A percentile compares a stretch with the other conserved stretches of the same genome.
Conservation (phyloP, 2,888 invertebrate species). For the Noctua comes region DNA sequence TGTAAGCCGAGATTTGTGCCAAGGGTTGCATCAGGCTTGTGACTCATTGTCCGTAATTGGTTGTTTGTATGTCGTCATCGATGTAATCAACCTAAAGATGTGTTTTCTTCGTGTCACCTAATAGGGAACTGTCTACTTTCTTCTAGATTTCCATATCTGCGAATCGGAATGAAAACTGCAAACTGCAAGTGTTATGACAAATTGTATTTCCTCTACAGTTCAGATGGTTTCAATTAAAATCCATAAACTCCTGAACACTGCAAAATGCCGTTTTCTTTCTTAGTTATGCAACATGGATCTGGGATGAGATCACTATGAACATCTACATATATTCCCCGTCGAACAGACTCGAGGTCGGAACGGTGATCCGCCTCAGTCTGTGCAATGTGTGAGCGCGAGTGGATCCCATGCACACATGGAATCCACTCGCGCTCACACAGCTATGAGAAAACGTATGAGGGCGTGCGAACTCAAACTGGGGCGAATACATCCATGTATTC, state of each 20-base stretch:
- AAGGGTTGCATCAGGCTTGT: constrained; percentile 53
- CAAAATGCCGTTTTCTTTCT: not conserved
- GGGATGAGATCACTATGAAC: not conserved
- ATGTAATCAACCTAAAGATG: constrained; percentile 4
- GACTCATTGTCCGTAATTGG: constrained; percentile 40
- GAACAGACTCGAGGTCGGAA: not conserved
- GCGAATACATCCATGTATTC: not conserved
- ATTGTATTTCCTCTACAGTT: too few species aligned
- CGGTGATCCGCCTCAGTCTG: not conserved
- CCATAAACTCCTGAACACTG: not conserved
- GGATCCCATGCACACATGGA: not conserved
- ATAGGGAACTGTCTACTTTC: constrained; percentile 14
- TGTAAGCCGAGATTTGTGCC: constrained; percentile 36
- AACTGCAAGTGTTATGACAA: not conserved
- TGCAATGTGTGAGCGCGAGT: not conserved
- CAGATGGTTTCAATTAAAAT: not conserved
- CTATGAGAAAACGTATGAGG: not conserved
- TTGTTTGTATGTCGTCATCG: constrained; percentile 37
- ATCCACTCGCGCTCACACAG: not conserved
- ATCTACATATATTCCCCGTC: too few species aligned
- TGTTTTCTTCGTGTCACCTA: constrained; percentile 23
- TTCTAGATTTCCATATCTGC: constrained; percentile 3
- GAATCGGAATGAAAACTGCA: not conserved
- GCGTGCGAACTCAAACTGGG: not conserved
- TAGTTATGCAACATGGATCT: not conserved